These are phyloP conservation scores for Mizuhopecten yessoensis DNA, from an alignment of 1,140 invertebrate species.

Conservation along the genomic window DNA sequence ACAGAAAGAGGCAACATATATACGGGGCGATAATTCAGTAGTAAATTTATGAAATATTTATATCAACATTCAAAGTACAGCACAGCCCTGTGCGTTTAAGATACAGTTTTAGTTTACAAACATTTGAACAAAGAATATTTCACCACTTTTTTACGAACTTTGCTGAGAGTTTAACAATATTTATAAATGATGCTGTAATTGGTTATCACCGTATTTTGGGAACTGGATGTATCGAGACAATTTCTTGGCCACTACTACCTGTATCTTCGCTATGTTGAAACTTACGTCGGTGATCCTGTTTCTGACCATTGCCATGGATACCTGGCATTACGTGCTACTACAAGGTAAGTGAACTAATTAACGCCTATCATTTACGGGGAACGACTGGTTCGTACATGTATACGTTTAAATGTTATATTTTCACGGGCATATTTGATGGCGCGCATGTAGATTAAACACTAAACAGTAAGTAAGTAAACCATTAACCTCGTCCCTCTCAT, in stretches of 20 bases:
- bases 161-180: not conserved
- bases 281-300: not conserved
- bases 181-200: not conserved
- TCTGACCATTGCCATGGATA: not conserved
- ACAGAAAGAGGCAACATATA: not conserved
- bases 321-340: not conserved
- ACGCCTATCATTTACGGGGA: no score
- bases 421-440: no score
- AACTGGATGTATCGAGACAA: not conserved
- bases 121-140: not conserved
- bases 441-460: no score
- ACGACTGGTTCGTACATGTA: no score
- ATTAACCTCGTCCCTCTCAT: no score
- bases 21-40: not conserved
- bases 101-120: not conserved
- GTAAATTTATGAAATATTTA: not conserved
- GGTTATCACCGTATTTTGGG: no score
- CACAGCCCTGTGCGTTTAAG: not conserved
- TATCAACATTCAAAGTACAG: not conserved
- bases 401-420: no score
- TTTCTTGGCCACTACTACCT: no score
- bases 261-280: not conserved
- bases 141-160: no score
- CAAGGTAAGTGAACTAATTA: no score
- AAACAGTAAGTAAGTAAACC: no score